Conservation (phyloP, 1,140 invertebrate species). For the Scaptodrosophila lebanonensis region DNA sequence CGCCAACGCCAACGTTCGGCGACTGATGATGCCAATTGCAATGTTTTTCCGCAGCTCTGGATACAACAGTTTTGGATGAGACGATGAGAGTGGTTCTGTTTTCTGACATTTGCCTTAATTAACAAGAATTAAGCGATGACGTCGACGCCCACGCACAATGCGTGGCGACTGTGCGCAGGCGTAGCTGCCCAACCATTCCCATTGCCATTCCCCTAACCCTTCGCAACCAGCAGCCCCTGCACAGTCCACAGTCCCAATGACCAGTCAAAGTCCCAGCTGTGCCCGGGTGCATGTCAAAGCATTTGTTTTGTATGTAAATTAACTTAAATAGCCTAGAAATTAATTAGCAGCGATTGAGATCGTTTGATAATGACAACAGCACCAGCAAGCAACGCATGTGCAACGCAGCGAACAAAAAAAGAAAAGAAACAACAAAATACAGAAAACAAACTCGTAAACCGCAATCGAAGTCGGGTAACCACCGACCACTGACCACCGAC, state of each 20-base stretch:
- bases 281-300: constrained; percentile 50
- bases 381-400: constrained; percentile 32
- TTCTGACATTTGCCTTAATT: constrained; percentile 65
- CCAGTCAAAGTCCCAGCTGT: constrained; percentile 17
- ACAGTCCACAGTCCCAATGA: no score
- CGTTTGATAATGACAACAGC: constrained; percentile 57
- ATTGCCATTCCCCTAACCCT: no score
- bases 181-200: no score
- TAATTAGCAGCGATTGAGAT: constrained; percentile 75
- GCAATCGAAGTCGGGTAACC: constrained; percentile 9
- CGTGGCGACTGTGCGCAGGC: constrained; percentile 4
- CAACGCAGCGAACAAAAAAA: constrained; percentile 8
- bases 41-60: constrained; percentile 48
- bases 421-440: constrained; percentile 2
- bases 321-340: constrained; percentile 75
- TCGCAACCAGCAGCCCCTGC: no score
- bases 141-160: constrained; percentile 32
- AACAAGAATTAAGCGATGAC: constrained; percentile 56
- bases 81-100: background rate
- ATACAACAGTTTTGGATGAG: background rate
- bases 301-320: constrained; percentile 68
- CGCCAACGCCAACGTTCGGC: constrained; percentile 18
- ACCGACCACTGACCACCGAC: constrained; percentile 42
- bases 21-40: constrained; percentile 22
- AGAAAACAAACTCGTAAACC: background rate